phyloP scores from a whole-genome alignment of 2,888 invertebrate genomes.

The Ichneumon xanthorius region DNA sequence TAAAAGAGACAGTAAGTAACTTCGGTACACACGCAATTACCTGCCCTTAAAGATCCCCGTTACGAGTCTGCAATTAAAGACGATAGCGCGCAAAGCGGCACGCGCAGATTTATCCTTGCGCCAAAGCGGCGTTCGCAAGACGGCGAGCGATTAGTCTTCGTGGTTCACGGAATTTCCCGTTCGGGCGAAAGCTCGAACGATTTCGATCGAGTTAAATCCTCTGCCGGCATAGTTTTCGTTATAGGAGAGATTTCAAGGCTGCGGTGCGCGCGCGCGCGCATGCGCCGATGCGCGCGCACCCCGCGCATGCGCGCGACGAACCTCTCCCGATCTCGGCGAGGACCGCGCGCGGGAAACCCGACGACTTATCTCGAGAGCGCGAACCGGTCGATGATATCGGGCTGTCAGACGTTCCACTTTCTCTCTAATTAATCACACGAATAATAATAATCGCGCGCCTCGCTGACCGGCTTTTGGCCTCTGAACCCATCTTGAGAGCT shows the following conservation, averaged over 20 bases:
- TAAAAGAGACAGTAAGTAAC: conserved; percentile 46
- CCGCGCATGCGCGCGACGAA: conserved; percentile 6
- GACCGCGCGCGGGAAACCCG: conserved; percentile 36
- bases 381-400: conserved; percentile 53
- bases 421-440: conserved; percentile 72
- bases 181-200: conserved; percentile 49
- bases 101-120: no score
- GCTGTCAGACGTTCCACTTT: conserved; percentile 71
- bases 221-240: conserved; percentile 30
- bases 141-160: conserved; percentile 17
- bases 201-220: conserved; percentile 42
- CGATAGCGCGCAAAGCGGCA: not conserved
- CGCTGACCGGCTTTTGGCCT: conserved; percentile 38
- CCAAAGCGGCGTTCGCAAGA: not conserved
- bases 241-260: conserved; percentile 53
- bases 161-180: conserved; percentile 57
- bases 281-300: no score
- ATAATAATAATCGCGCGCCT: conserved; percentile 30
- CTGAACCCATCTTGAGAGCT: conserved; percentile 11
- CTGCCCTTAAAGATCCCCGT: conserved; percentile 37
- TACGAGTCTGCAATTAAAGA: conserved; percentile 50
- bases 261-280: conserved; percentile 1
- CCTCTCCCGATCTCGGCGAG: conserved; percentile 6
- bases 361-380: conserved; percentile 52
- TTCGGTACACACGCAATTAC: conserved; percentile 56